Percentiles rank a stretch among this genome's conserved stretches.
phyloP scores from a whole-genome alignment of 2,888 invertebrate species.

The Vesta saturnalis region DNA sequence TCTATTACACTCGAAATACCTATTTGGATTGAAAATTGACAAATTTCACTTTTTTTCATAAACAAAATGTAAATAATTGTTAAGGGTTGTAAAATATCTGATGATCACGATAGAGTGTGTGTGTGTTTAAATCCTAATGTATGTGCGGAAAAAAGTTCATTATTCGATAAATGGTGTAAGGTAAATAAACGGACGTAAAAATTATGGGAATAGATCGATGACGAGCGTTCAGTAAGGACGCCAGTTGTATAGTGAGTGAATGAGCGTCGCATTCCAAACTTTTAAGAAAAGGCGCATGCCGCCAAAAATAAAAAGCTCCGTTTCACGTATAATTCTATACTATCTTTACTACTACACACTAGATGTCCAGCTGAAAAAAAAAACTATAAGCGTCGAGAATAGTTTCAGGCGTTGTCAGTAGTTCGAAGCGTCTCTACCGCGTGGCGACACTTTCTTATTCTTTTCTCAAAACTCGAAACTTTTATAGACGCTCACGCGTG shows the following conservation, averaged over 20 bases:
- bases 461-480: constrained; percentile 19
- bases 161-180: neutral
- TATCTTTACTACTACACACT: constrained; percentile 60
- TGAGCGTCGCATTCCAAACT: constrained; percentile 25
- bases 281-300: constrained; percentile 21
- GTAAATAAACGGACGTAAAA: neutral
- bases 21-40: too few species aligned
- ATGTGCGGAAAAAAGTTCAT: too few species aligned
- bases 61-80: too few species aligned
- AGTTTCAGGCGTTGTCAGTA: constrained; percentile 46
- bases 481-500: constrained; percentile 23
- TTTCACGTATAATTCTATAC: constrained; percentile 23
- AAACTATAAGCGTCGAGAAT: constrained; percentile 44
- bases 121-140: too few species aligned
- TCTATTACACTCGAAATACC: neutral
- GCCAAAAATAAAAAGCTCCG: constrained; percentile 29
- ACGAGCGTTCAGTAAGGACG: neutral
- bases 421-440: constrained; percentile 55
- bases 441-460: constrained; percentile 57
- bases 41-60: too few species aligned
- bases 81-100: too few species aligned
- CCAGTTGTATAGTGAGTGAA: constrained; percentile 20
- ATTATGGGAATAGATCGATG: neutral
- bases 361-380: constrained; percentile 56
- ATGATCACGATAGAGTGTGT: too few species aligned